Percentiles rank a stretch among this genome's conserved stretches.
Evolutionary conservation across 2,113 vertebrate genomes (phyloP).

Genomic region (Euleptes europaea): DNA sequence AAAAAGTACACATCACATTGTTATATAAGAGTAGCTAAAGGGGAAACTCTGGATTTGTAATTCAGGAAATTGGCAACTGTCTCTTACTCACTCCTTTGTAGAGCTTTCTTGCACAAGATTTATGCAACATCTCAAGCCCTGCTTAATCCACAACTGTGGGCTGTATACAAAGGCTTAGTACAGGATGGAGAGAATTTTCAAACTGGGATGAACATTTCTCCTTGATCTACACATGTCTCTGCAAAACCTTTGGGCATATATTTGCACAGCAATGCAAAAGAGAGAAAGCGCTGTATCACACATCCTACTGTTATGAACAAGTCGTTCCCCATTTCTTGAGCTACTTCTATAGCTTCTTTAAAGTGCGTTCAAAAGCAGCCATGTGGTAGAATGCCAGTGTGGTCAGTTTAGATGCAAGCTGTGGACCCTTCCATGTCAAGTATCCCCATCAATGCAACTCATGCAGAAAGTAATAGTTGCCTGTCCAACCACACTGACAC

Average conservation of each 20-base stretch:
- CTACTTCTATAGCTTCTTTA: not conserved
- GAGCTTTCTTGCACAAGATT: not conserved
- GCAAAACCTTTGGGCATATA: not conserved
- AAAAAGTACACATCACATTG: constrained; percentile 12
- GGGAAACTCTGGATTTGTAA: constrained; percentile 16
- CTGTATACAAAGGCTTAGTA: not conserved
- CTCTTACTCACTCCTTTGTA: not conserved
- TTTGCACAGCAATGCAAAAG: not conserved
- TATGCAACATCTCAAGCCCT: not conserved
- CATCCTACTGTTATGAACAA: not conserved
- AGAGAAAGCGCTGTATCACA: not conserved
- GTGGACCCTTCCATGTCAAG: not conserved
- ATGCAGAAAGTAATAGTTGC: not conserved
- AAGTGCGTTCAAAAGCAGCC: not conserved
- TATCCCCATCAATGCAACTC: not conserved
- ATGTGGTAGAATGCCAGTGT: not conserved
- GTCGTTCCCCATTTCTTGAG: not conserved
- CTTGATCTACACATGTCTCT: not conserved
- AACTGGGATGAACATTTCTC: not conserved
- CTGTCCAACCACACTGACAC: not conserved
- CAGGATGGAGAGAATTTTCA: not conserved
- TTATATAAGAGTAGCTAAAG: not conserved
- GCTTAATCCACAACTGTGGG: not conserved
- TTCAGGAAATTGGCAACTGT: not conserved
- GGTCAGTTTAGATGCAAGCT: not conserved